Conservation (phyloP, 1,140 invertebrate genomes). For the Lethrus apterus region DNA sequence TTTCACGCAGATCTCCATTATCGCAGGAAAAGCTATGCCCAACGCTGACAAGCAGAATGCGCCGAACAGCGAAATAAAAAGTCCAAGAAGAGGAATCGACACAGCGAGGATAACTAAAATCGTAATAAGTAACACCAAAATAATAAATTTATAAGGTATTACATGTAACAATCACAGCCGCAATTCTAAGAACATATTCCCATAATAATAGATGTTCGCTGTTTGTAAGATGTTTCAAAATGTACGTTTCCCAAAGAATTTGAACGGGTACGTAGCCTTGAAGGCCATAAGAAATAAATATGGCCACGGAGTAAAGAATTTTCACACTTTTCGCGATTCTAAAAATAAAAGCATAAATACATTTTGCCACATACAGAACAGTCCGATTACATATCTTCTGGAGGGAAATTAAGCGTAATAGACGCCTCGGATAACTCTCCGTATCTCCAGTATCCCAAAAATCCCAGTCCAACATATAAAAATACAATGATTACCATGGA, state of each 20-base stretch:
- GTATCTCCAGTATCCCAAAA: constrained; percentile 77
- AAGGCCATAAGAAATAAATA: constrained; percentile 86
- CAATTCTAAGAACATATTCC: constrained; percentile 59
- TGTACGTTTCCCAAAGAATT: constrained; percentile 76
- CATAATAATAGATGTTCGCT: constrained; percentile 43
- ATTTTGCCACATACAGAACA: neutral
- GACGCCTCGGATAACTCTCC: constrained; percentile 56
- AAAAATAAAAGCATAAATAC: constrained; percentile 12
- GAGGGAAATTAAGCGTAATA: constrained; percentile 66
- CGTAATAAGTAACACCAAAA: no score
- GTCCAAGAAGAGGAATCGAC: constrained; percentile 65
- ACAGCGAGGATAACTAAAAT: constrained; percentile 64
- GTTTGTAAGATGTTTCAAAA: constrained; percentile 49
- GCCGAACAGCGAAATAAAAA: constrained; percentile 80
- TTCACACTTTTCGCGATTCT: constrained; percentile 75
- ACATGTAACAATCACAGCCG: constrained; percentile 67
- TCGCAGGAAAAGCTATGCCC: constrained; percentile 74
- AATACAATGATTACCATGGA: constrained; percentile 68
- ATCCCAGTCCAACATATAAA: constrained; percentile 69
- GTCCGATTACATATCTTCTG: constrained; percentile 48
- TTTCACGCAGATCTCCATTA: constrained; percentile 65
- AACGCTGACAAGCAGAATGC: constrained; percentile 72
- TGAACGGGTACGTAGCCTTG: constrained; percentile 91
- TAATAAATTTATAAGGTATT: constrained; percentile 34
- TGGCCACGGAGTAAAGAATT: constrained; percentile 77